Evolutionary conservation across 2,888 invertebrate species (phyloP).

Genomic region (Meteorus cinctellus): DNA sequence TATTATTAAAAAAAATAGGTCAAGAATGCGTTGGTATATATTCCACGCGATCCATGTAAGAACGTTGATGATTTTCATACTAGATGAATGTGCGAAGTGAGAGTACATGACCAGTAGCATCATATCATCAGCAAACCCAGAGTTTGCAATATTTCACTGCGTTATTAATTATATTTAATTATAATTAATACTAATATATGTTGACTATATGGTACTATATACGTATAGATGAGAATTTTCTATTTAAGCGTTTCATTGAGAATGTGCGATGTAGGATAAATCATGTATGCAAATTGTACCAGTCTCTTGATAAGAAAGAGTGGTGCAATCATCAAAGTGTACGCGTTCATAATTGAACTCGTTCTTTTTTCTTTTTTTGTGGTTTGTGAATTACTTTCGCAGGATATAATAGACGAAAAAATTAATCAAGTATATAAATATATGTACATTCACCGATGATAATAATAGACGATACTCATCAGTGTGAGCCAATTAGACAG

Average conservation of each 20-base stretch:
- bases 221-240: constrained; percentile 57
- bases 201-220: constrained; percentile 34
- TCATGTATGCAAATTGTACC: not conserved
- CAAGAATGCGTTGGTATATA: constrained; percentile 33
- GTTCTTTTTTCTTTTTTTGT: not conserved
- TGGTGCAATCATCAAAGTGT: constrained; percentile 39
- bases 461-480: not conserved
- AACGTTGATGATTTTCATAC: constrained; percentile 61
- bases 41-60: constrained; percentile 45
- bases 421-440: not conserved
- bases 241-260: constrained; percentile 52
- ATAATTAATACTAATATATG: not conserved
- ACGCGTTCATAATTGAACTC: not conserved
- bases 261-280: constrained; percentile 23
- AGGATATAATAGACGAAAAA: not conserved
- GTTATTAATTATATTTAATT: constrained; percentile 51
- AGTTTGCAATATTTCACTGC: constrained; percentile 48
- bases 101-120: constrained; percentile 59
- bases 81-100: constrained; percentile 36
- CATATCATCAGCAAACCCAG: constrained; percentile 59
- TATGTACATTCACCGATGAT: too few relatives aligned
- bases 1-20: not conserved
- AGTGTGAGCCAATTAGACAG: not conserved
- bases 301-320: constrained; percentile 34
- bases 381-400: not conserved